Conservation (phyloP, 2,113 vertebrate genomes). For the Tupaia chinensis region DNA sequence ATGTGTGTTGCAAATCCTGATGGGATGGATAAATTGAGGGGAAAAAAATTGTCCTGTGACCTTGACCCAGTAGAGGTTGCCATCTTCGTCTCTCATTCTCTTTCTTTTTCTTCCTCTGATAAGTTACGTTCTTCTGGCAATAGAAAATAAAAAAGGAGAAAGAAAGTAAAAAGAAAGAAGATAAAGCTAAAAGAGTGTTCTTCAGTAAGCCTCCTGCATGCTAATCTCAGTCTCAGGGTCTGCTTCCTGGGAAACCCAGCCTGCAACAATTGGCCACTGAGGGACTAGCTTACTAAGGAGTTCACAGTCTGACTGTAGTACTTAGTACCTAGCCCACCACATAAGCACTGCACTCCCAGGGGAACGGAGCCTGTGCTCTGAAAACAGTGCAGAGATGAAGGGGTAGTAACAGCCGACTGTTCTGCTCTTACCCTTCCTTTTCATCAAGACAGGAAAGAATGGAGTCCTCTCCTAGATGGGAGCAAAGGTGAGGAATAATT, state of each 20-base stretch:
- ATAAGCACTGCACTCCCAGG: accelerated
- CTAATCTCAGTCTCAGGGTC: background rate
- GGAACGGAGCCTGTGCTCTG: too few species aligned
- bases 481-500: background rate
- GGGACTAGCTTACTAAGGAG: background rate
- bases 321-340: too few species aligned
- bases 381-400: background rate
- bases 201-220: background rate
- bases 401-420: background rate
- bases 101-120: too few species aligned
- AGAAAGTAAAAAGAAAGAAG: too few species aligned
- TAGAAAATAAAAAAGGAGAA: too few species aligned
- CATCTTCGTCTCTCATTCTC: too few species aligned
- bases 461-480: background rate
- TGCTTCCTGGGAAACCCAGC: background rate
- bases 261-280: too few species aligned
- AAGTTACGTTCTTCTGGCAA: too few species aligned
- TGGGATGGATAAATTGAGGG: too few species aligned
- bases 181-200: background rate
- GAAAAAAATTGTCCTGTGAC: too few species aligned
- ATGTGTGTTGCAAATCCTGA: too few species aligned
- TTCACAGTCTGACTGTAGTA: background rate
- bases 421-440: background rate
- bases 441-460: background rate
- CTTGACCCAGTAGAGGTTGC: too few species aligned